Base-by-base conservation (phyloP, 2,113 vertebrate genomes). In the Sturnira hondurensis region DNA sequence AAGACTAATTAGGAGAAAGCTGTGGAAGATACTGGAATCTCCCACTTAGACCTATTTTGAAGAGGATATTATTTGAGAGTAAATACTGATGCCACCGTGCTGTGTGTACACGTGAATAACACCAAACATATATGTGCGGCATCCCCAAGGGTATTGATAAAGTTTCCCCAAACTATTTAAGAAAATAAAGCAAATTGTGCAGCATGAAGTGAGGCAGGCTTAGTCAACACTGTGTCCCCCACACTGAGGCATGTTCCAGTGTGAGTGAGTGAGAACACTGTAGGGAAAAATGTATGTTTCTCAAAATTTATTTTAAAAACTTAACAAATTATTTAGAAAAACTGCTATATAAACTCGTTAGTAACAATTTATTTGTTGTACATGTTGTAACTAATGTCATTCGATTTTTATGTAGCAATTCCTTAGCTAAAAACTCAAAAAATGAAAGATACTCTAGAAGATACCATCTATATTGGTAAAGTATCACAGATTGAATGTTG, bases 11-110 rank as follows among this genome's bases (percentile, higher is more conserved):
- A 50, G n/a, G 65, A 83, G 2, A 52, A 96, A 94, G 50, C 24
- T 73, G 73, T 65, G 11, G 76, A 74, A 96, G 92, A 83, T 50
- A 91, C 24, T 70, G 45, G 56, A 93, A 86, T 28, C n/a, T 93
- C 68, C 54, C 82, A 91, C 3, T 83, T 65, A 63, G 38, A 95
- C 31, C 36, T 52, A 89, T 83, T 96, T 94, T 81, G 78, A 93
- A 93, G 36, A 81, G 31, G 17, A 78, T 33, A 24, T 24, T 58
- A 58, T 58, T 58, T 58, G 56, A 58, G 56, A 86, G 63, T 94
- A 94, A 97, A 97, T 95, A 95, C 89, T 96, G 78, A 96, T 95
- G 91, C 38, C 22, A 45, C 31, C 85, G 78, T 86, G 82, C 89
- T 91, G 88, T 78, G 88, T 78, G 78, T 71, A 70, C 54, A 67